These are phyloP conservation scores for Urocolius indicus DNA, from an alignment of 2,113 vertebrate genomes.

Conservation along the genomic window DNA sequence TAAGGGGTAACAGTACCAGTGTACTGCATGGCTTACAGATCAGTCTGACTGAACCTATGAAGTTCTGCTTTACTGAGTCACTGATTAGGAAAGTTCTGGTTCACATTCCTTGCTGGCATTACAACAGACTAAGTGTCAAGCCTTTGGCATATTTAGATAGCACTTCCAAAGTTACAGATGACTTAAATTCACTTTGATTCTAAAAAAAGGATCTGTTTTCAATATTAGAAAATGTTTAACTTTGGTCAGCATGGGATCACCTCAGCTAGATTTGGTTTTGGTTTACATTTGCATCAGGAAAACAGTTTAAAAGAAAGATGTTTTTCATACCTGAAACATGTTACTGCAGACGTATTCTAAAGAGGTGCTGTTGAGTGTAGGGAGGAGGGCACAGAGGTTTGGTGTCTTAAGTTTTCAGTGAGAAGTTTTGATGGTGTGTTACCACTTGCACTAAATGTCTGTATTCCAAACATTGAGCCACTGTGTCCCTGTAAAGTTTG, in stretches of 20 bases:
- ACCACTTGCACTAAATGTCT: background rate
- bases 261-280: background rate
- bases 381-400: background rate
- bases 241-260: background rate
- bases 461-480: background rate
- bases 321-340: background rate
- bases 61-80: background rate
- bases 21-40: background rate
- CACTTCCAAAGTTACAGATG: background rate
- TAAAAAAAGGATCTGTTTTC: background rate
- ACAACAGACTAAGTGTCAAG: background rate
- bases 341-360: background rate
- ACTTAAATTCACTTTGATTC: background rate
- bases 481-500: background rate
- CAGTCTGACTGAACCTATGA: background rate
- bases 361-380: background rate
- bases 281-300: background rate
- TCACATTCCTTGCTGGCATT: background rate
- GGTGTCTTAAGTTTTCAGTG: background rate
- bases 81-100: background rate
- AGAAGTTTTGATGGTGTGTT: background rate
- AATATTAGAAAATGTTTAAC: background rate
- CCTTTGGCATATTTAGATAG: background rate
- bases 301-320: background rate
- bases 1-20: background rate